These are phyloP conservation scores for Lasioglossum villosulum DNA, from an alignment of 2,888 invertebrate species.

Conservation along the genomic window DNA sequence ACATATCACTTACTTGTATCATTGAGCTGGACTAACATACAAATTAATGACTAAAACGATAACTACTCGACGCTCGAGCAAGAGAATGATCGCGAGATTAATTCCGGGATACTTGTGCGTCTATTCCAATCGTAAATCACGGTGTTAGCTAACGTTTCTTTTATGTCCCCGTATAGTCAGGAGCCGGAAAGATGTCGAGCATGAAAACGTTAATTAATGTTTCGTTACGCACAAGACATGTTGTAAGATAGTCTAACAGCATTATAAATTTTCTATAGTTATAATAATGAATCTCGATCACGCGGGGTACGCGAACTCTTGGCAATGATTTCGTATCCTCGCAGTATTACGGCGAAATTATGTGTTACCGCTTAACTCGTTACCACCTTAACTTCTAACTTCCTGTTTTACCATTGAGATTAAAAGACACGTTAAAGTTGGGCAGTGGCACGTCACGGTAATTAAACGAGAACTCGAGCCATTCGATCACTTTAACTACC, in stretches of 20 bases:
- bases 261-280: conserved; percentile 47
- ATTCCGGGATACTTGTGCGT: neutral
- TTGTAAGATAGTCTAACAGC: conserved; percentile 43
- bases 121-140: conserved; percentile 3
- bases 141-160: conserved; percentile 8
- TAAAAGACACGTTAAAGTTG: conserved; percentile 16
- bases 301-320: conserved; percentile 29
- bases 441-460: conserved; percentile 19
- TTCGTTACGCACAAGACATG: conserved; percentile 23
- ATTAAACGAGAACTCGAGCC: neutral
- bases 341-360: conserved; percentile 17
- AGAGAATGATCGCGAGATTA: conserved; percentile 8
- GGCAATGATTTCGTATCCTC: conserved; percentile 24
- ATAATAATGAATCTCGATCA: conserved; percentile 45
- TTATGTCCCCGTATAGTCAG: neutral
- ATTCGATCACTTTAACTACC: neutral
- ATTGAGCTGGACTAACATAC: conserved; percentile 46
- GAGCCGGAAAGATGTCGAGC: conserved; percentile 11
- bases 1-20: conserved; percentile 50
- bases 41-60: conserved; percentile 47
- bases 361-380: conserved; percentile 17
- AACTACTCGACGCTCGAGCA: conserved; percentile 26
- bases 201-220: conserved; percentile 8
- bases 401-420: conserved; percentile 30
- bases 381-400: conserved; percentile 25